phyloP scores from a whole-genome alignment of 2,113 vertebrate genomes.

The Pyxicephalus adspersus region DNA sequence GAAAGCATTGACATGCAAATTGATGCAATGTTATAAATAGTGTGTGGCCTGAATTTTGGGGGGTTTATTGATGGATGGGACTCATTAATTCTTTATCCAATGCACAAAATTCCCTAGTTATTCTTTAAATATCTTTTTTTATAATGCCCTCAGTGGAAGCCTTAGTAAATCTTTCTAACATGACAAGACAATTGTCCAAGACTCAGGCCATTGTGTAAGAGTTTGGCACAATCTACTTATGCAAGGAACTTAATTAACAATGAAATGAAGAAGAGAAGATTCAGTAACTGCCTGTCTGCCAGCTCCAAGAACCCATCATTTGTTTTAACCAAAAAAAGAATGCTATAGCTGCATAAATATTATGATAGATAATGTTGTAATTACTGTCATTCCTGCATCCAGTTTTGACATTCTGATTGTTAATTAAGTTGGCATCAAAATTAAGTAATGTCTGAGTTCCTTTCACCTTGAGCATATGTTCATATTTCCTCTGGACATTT shows the following conservation, averaged over 20 bases:
- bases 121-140: too few species aligned
- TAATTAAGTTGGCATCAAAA: constrained; percentile 24
- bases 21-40: too few species aligned
- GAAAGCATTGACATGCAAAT: too few species aligned
- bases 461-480: not conserved
- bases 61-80: too few species aligned
- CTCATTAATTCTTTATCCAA: too few species aligned
- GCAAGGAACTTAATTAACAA: constrained; percentile 38
- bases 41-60: too few species aligned
- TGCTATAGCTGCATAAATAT: constrained; percentile 39
- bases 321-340: constrained; percentile 17
- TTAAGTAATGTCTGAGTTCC: not conserved
- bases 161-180: constrained; percentile 36
- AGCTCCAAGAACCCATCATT: constrained; percentile 29
- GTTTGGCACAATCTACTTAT: constrained; percentile 23
- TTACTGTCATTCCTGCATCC: constrained; percentile 34
- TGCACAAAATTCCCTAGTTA: too few species aligned
- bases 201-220: constrained; percentile 17
- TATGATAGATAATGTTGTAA: constrained; percentile 43
- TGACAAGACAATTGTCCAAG: constrained; percentile 34
- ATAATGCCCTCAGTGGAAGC: not conserved
- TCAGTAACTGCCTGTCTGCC: constrained; percentile 49
- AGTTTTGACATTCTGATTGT: constrained; percentile 26
- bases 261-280: constrained; percentile 46
- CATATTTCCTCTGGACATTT: too few species aligned